Evolutionary conservation across 2,797 vertebrate genomes (phyloP), one percentile per base, ranked within the genome.

Genomic region (Hybognathus amarus): DNA sequence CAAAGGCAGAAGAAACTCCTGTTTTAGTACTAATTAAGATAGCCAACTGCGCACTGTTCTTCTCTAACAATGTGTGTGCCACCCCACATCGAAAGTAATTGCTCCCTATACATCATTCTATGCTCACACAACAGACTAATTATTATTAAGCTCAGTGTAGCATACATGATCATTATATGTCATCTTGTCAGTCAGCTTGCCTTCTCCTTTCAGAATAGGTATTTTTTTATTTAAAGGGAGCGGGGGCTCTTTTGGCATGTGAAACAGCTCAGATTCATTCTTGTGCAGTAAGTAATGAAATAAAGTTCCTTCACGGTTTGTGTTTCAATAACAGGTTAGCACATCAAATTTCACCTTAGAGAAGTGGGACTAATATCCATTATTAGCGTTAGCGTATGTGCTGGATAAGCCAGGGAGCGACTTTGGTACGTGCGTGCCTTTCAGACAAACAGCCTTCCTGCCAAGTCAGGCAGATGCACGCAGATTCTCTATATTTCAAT

Each of bases 361-460:
- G 89, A 89, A 38, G 54, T 2, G 56, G 54, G 66, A 85, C 68
- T 83, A 59, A 85, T 84, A 47, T 78, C 50, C 85, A 89, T 89
- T 90, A 92, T 91, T 84, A 85, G 88, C 88, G 88, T 91, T 84
- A 85, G 88, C 88, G 87, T 86, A 89, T 86, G 84, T 2, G 45
- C 71, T 54, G 77, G 79, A 92, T 91, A 88, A 83, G 77, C 74
- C 47, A 77, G 71, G 85, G 85, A 89, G 89, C 83, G 79, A 79
- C 85, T 87, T 83, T 68, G 22, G 47, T 84, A 83, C 38, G 76
- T 74, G 73, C 77, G 83, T 87, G 89, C 85, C 77, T 82, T 86
- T 84, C 80, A 80, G 56, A 85, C 69, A 79, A 89, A 86, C 70
- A 84, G 87, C 76, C 22, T 52, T 67, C 79, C 81, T 84, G 91